A percentile compares a stretch with the other conserved stretches of the same genome.
Evolutionary conservation across 2,113 vertebrate genomes (phyloP).

Genomic region (Columbina picui): DNA sequence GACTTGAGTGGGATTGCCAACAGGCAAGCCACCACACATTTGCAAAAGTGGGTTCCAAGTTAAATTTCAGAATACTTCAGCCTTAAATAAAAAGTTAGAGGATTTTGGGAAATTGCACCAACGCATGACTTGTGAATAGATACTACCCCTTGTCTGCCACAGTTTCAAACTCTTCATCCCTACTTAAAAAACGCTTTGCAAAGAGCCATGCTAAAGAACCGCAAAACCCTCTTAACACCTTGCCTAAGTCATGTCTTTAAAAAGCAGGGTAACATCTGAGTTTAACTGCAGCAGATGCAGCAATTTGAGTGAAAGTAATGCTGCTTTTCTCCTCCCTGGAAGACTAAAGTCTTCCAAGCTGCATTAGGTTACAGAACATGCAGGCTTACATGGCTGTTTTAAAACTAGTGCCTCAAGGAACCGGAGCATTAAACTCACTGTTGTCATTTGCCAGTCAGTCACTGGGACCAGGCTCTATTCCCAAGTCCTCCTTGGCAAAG

Average conservation of each 20-base stretch:
- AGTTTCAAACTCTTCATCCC: background rate
- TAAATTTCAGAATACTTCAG: background rate
- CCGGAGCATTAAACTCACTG: background rate
- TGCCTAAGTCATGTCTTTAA: background rate
- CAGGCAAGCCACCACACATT: background rate
- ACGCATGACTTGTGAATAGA: background rate
- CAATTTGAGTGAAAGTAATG: background rate
- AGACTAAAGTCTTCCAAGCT: background rate
- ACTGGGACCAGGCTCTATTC: background rate
- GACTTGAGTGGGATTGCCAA: background rate
- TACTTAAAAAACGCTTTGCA: background rate
- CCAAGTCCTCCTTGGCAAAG: background rate
- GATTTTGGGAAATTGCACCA: background rate
- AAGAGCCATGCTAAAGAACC: background rate
- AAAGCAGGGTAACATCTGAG: rapidly evolving
- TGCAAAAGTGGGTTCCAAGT: background rate
- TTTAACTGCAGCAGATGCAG: background rate
- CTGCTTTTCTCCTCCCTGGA: background rate
- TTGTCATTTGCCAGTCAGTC: background rate
- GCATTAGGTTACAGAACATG: background rate
- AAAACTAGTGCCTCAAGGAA: background rate
- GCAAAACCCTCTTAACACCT: background rate
- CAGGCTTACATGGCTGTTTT: background rate
- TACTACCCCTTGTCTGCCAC: background rate
- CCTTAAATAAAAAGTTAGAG: background rate